Conservation (phyloP, 2,797 vertebrate genomes). For the Antrozous pallidus region DNA sequence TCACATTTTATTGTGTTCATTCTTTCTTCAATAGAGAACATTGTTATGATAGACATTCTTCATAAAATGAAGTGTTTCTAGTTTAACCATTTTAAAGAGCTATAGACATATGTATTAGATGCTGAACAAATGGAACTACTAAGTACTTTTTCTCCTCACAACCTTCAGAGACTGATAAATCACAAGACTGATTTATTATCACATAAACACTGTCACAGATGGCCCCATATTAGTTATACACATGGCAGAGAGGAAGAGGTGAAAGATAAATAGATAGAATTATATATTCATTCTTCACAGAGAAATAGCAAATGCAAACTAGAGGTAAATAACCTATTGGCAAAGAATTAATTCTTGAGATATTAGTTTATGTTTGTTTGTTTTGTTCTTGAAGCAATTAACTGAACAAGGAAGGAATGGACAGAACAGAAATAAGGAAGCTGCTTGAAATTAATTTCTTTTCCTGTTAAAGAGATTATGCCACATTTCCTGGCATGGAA, state of each 20-base stretch:
- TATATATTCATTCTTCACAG: neutral
- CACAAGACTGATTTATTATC: neutral
- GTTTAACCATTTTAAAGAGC: neutral
- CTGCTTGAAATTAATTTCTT: neutral
- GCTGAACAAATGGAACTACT: neutral
- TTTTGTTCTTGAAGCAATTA: neutral
- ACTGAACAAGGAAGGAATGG: neutral
- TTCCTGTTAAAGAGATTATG: neutral
- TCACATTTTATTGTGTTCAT: neutral
- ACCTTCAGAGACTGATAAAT: neutral
- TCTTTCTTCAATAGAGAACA: neutral
- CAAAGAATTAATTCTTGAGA: slow-evolving; percentile 3
- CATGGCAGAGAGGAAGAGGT: neutral
- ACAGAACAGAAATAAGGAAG: neutral
- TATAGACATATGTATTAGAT: neutral
- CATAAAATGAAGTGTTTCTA: neutral
- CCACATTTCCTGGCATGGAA: neutral
- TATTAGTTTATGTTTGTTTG: neutral
- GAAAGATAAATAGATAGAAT: neutral
- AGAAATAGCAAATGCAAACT: neutral
- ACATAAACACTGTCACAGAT: neutral
- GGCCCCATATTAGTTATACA: neutral
- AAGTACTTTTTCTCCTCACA: neutral
- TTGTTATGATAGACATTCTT: neutral
- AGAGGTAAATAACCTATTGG: neutral